Conservation (phyloP, 1,140 invertebrate genomes). For the Zaprionus capensis region DNA sequence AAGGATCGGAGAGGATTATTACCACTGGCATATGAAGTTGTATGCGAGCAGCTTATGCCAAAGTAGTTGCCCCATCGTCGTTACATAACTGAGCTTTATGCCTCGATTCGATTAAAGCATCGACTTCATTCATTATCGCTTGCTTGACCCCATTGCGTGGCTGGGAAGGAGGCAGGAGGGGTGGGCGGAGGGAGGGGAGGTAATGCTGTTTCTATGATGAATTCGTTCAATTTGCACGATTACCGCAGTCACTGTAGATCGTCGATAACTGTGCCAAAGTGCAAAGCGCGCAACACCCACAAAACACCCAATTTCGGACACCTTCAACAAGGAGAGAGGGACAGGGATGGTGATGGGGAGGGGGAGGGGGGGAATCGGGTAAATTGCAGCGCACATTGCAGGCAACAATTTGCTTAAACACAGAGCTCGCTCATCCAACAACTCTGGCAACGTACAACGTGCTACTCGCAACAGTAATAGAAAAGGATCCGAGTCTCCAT, state of each 20-base stretch:
- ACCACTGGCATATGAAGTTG: neutral
- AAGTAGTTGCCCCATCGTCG: neutral
- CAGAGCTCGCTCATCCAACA: constrained; percentile 44
- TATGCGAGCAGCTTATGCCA: neutral
- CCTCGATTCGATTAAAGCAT: neutral
- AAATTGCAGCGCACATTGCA: constrained; percentile 66
- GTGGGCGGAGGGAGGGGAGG: neutral
- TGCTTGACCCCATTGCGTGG: neutral
- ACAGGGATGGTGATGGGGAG: neutral
- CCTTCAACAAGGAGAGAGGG: constrained; percentile 15
- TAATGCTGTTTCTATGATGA: constrained; percentile 8
- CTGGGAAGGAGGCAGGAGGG: neutral
- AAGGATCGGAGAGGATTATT: neutral
- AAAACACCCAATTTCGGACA: constrained; percentile 43
- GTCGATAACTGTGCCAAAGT: constrained; percentile 65
- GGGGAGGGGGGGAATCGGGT: neutral
- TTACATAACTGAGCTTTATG: neutral
- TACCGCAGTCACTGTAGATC: constrained; percentile 10
- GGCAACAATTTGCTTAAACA: constrained; percentile 79
- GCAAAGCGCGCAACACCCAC: constrained; percentile 43
- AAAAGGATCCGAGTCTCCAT: constrained; percentile 72
- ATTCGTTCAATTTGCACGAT: constrained; percentile 24
- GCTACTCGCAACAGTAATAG: constrained; percentile 58
- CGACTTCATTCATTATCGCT: constrained; percentile 4
- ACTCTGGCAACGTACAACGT: constrained; percentile 20